Conservation (phyloP, 2,888 invertebrate genomes). For the Tenthredo distinguenda region DNA sequence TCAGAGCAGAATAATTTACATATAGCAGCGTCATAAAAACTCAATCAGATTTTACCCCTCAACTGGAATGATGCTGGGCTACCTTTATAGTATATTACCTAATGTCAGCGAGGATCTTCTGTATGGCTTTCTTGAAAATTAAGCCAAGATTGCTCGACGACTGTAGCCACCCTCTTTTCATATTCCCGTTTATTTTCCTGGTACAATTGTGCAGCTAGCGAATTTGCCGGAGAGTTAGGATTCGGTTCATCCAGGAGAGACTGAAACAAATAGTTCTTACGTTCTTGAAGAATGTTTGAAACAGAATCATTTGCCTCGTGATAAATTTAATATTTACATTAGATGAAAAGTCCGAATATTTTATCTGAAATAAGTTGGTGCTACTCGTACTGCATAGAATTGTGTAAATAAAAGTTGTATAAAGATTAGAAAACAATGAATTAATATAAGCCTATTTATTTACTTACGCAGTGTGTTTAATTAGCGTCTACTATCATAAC, state of each 20-base stretch:
- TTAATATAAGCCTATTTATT: slow-evolving; percentile 23
- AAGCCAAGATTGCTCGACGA: slow-evolving; percentile 84
- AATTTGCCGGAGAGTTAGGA: slow-evolving; percentile 86
- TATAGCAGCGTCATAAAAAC: neutral
- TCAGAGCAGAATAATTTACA: neutral
- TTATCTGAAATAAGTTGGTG: neutral
- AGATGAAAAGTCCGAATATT: neutral
- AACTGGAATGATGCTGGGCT: neutral
- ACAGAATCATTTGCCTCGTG: neutral
- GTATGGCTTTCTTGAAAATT: slow-evolving; percentile 76
- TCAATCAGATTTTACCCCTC: neutral
- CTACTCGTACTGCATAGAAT: neutral
- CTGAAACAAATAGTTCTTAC: slow-evolving; percentile 74
- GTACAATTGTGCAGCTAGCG: slow-evolving; percentile 84
- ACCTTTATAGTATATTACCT: slow-evolving; percentile 53
- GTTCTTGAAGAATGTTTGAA: neutral
- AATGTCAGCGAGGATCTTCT: slow-evolving; percentile 77
- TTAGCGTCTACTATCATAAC: neutral
- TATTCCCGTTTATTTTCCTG: slow-evolving; percentile 85
- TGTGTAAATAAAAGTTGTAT: neutral
- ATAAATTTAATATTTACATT: neutral
- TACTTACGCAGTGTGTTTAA: slow-evolving; percentile 2
- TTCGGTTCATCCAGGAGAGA: slow-evolving; percentile 85
- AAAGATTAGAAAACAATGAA: neutral
- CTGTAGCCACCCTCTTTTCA: slow-evolving; percentile 83